phyloP scores from a whole-genome alignment of 1,140 invertebrate species.

The Drosophila murphyi region DNA sequence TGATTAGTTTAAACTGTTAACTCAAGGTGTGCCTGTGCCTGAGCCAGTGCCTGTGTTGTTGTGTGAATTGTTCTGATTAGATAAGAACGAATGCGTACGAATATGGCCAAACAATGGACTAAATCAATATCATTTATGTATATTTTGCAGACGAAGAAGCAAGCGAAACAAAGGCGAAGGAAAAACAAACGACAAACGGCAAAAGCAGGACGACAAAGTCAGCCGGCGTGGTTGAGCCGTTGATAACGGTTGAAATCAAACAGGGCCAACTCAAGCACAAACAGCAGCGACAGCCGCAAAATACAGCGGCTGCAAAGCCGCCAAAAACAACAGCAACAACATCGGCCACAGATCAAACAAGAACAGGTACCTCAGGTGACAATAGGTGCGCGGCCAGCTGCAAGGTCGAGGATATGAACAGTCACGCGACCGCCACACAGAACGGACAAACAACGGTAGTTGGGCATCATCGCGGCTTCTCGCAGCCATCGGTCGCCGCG shows the following conservation, averaged over 20 bases:
- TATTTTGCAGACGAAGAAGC: constrained; percentile 69
- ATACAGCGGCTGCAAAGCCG: constrained; percentile 24
- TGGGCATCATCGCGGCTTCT: constrained; percentile 84
- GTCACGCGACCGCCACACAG: constrained; percentile 82
- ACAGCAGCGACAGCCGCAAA: neutral
- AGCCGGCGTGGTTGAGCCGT: constrained; percentile 39
- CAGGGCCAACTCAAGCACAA: constrained; percentile 56
- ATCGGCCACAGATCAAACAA: constrained; percentile 7
- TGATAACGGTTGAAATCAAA: constrained; percentile 71
- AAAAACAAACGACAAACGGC: constrained; percentile 26
- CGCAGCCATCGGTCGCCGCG: constrained; percentile 78
- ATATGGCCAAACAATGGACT: constrained; percentile 11
- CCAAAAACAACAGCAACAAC: constrained; percentile 8
- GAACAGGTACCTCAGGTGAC: constrained; percentile 22
- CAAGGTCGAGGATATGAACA: constrained; percentile 76
- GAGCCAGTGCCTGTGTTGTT: constrained; percentile 10
- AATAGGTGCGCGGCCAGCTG: constrained; percentile 28
- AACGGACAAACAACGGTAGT: constrained; percentile 84
- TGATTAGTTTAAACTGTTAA: constrained; percentile 11
- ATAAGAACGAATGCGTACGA: constrained; percentile 28
- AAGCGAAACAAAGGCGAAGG: constrained; percentile 45
- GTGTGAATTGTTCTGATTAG: constrained; percentile 44
- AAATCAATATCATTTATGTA: constrained; percentile 8
- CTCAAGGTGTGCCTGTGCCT: constrained; percentile 7
- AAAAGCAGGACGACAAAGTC: constrained; percentile 32